These are phyloP conservation scores for Heliconius charithonia DNA, from an alignment of 2,888 invertebrate genomes.

Conservation along the genomic window DNA sequence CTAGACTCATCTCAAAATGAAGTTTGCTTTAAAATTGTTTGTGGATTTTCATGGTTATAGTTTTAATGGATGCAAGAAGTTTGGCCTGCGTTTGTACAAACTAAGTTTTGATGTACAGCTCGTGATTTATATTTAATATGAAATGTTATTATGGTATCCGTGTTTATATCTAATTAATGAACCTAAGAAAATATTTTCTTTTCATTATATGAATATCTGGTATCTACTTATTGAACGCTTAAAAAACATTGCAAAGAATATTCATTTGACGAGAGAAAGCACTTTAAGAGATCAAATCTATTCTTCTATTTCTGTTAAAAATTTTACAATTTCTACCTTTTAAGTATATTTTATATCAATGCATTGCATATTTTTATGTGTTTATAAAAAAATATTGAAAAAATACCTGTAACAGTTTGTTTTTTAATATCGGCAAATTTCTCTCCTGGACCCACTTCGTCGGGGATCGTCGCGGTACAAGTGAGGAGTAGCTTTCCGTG, in stretches of 20 bases:
- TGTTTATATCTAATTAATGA: background rate
- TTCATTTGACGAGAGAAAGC: background rate
- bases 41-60: slow-evolving; percentile 27
- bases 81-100: slow-evolving; percentile 17
- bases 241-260: background rate
- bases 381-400: background rate
- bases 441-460: slow-evolving; percentile 87
- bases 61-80: slow-evolving; percentile 36
- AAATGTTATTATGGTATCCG: background rate
- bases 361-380: background rate
- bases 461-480: slow-evolving; percentile 91
- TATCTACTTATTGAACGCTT: no score
- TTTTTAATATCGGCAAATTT: slow-evolving; percentile 89
- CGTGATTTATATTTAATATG: slow-evolving; percentile 2
- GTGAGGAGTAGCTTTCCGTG: slow-evolving; percentile 89
- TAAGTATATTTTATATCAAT: background rate
- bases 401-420: slow-evolving; percentile 87
- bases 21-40: slow-evolving; percentile 32
- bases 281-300: background rate
- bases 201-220: no score
- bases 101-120: background rate
- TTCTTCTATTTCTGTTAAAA: background rate
- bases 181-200: no score
- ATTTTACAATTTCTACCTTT: background rate
- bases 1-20: slow-evolving; percentile 18